A percentile compares a stretch with the other conserved stretches of the same genome.
Evolutionary conservation across 2,113 vertebrate genomes (phyloP).

Genomic region (Cyprinodon brontotheroides): DNA sequence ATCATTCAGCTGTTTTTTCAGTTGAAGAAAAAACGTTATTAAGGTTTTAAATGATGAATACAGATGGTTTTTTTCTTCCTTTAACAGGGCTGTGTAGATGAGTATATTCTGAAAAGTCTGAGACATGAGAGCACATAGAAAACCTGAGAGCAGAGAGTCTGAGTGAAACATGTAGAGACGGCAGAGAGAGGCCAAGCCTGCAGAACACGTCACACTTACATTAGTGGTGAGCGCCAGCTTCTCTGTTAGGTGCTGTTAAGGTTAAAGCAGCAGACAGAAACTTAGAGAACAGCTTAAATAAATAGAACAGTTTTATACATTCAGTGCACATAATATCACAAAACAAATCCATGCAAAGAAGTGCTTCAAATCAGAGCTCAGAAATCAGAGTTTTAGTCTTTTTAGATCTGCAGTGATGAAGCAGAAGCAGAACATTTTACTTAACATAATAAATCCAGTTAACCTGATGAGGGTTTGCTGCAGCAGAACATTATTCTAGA

Average conservation of each 20-base stretch:
- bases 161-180: background rate
- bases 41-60: too few relatives aligned
- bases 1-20: too few relatives aligned
- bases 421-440: background rate
- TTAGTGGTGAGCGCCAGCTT: slow-evolving; percentile 80
- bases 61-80: background rate
- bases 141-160: background rate
- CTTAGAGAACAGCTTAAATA: slow-evolving; percentile 13
- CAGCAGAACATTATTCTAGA: too few relatives aligned
- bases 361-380: background rate
- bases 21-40: too few relatives aligned
- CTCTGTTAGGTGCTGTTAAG: slow-evolving; percentile 78
- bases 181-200: background rate
- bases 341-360: background rate
- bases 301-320: too few relatives aligned
- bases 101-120: too few relatives aligned
- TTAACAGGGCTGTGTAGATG: background rate
- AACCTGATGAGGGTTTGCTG: too few relatives aligned
- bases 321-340: background rate
- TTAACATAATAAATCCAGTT: too few relatives aligned
- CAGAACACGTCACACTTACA: slow-evolving; percentile 68
- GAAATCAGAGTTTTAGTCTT: background rate
- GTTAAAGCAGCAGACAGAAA: slow-evolving; percentile 56
- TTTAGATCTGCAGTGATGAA: background rate
- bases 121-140: background rate